A percentile compares a stretch with the other conserved stretches of the same genome.
These are phyloP conservation scores for Protobothrops flavoviridis DNA, from an alignment of 2,113 vertebrate species.

Conservation along the genomic window DNA sequence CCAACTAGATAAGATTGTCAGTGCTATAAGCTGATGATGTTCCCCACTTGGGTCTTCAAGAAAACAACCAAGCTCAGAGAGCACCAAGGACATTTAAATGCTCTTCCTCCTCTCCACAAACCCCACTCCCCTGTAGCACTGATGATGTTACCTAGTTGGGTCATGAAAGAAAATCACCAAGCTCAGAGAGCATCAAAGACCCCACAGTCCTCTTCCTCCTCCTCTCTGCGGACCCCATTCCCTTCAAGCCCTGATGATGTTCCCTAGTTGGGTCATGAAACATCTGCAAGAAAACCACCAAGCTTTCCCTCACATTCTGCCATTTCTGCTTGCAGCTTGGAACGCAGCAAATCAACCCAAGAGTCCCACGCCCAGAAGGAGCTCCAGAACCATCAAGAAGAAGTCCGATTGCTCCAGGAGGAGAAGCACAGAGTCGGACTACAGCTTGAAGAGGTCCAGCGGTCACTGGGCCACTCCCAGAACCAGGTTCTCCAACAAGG, in stretches of 20 bases:
- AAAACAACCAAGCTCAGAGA: background rate
- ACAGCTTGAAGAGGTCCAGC: conserved; percentile 64
- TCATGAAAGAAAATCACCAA: background rate
- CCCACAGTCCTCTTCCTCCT: too few relatives aligned
- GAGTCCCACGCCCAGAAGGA: conserved; percentile 71
- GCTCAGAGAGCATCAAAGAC: background rate
- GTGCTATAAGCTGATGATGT: background rate
- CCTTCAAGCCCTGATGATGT: too few relatives aligned
- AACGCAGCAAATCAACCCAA: conserved; percentile 71
- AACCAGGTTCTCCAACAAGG: conserved; percentile 68
- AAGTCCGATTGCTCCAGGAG: conserved; percentile 68
- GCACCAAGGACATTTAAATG: background rate
- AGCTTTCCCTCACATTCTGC: background rate
- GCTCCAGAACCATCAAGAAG: conserved; percentile 65
- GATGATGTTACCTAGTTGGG: background rate
- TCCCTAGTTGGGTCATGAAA: too few relatives aligned
- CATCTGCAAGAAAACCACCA: too few relatives aligned
- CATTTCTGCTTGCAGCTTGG: conserved; percentile 70
- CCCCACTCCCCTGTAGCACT: background rate
- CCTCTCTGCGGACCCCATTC: too few relatives aligned
- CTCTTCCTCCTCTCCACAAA: background rate
- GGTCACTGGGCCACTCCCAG: conserved; percentile 62
- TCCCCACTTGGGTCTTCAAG: background rate
- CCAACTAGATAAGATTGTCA: background rate
- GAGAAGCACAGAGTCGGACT: conserved; percentile 70